Base-by-base conservation (phyloP, 2,797 vertebrate species). In the Phrynocephalus vlangalii region DNA sequence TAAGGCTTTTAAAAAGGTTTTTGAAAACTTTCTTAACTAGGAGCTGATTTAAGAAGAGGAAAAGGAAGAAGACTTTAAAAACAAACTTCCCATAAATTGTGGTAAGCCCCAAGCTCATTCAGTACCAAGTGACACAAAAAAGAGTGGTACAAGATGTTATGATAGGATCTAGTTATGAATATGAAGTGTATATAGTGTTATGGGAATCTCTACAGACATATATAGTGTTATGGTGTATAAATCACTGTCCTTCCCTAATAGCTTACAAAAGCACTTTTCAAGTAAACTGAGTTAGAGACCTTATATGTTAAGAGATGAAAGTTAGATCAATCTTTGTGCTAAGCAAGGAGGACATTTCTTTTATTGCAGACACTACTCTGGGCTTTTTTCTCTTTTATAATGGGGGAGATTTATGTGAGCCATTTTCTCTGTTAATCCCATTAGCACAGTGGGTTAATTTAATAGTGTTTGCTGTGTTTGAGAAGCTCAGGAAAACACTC, bases 361-460 rank as follows among this genome's bases (percentile, higher is more conserved):
- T 79, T 79, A 33, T 88, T 28, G 20, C 26, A 52, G 70, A 28
- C 24, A 82, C 48, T 82, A 18, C 44, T 68, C n/a, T 76, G 48
- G 63, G 18, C n/a, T 66, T 50, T 44, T 15, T 72, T 75, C 60
- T 20, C 60, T 44, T 16, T 44, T 73, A n/a, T 80, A 60, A 84
- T 20, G 15, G n/a, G 38, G n/a, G 68, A 75, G 82, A 80, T 80
- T 84, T 80, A 88, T 75, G 70, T 67, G 77, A 33, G 28, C 60
- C 44, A 22, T 84, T 80, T 80, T 84, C 82, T 80, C 56, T 73
- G 38, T 80, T 88, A 84, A 79, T 88, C 68, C 28, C 38, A 48
- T 84, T 88, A 88, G 76, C 16, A 16, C 3, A 3, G 50, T 79
- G 50, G 78, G 79, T 86, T 72, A 80, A 79, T 44, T 86, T 71